These are phyloP conservation scores for Amphipyra berbera DNA, from an alignment of 2,888 invertebrate genomes.

Conservation along the genomic window DNA sequence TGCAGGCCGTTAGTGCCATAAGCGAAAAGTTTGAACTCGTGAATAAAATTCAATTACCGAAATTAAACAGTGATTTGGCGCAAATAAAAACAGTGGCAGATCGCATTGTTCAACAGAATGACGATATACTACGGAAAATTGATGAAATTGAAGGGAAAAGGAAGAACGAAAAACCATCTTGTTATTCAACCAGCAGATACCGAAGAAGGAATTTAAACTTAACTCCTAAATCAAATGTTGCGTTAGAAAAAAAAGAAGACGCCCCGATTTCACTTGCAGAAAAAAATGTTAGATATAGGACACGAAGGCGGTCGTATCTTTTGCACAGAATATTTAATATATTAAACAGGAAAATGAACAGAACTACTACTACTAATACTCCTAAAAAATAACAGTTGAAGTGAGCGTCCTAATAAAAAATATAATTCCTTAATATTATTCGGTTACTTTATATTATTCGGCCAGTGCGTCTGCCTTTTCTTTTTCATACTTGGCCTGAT, in stretches of 20 bases:
- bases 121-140: constrained; percentile 72
- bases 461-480: too few relatives aligned
- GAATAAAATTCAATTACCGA: constrained; percentile 81
- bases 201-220: constrained; percentile 66
- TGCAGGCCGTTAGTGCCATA: constrained; percentile 66
- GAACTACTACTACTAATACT: constrained; percentile 42
- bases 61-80: constrained; percentile 73
- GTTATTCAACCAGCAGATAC: constrained; percentile 49
- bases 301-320: constrained; percentile 67
- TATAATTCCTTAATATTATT: neutral
- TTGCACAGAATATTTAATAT: constrained; percentile 72
- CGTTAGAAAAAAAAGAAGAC: constrained; percentile 52
- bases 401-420: constrained; percentile 32
- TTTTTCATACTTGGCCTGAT: too few relatives aligned
- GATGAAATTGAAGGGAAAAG: constrained; percentile 63
- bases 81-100: constrained; percentile 73
- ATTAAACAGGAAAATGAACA: constrained; percentile 70
- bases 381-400: constrained; percentile 42
- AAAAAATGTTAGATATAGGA: constrained; percentile 67
- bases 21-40: constrained; percentile 79
- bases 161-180: constrained; percentile 51
- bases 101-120: constrained; percentile 74
- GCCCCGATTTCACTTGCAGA: constrained; percentile 56
- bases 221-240: constrained; percentile 46
- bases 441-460: too few relatives aligned